Evolutionary conservation across 2,797 vertebrate species (phyloP).

Genomic region (Tiaroga cobitis): DNA sequence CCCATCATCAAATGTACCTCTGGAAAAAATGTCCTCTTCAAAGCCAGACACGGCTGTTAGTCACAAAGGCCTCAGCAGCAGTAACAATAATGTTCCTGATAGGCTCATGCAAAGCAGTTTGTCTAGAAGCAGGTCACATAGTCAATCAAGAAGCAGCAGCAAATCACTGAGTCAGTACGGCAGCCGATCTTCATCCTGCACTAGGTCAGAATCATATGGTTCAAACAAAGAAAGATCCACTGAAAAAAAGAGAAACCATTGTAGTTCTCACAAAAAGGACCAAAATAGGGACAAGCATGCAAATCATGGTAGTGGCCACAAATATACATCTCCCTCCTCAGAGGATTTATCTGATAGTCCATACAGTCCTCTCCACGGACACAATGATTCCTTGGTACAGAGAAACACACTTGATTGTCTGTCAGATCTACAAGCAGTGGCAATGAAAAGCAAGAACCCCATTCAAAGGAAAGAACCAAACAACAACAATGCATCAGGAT

Average conservation of each 20-base stretch:
- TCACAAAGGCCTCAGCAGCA: slow-evolving; percentile 71
- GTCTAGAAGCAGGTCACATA: slow-evolving; percentile 83
- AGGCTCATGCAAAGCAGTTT: slow-evolving; percentile 79
- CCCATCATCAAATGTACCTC: slow-evolving; percentile 62
- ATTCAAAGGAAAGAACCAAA: slow-evolving; percentile 65
- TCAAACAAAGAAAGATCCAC: slow-evolving; percentile 73
- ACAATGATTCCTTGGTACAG: slow-evolving; percentile 59
- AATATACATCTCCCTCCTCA: slow-evolving; percentile 68
- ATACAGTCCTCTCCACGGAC: slow-evolving; percentile 54
- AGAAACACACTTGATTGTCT: slow-evolving; percentile 30
- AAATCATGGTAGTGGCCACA: slow-evolving; percentile 56
- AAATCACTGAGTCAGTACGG: slow-evolving; percentile 72
- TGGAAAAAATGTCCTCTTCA: slow-evolving; percentile 70
- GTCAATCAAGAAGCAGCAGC: slow-evolving; percentile 84
- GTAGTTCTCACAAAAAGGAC: slow-evolving; percentile 75
- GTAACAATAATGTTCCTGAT: slow-evolving; percentile 74
- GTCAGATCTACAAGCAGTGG: neutral
- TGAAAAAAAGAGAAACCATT: slow-evolving; percentile 73
- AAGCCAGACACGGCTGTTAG: slow-evolving; percentile 74
- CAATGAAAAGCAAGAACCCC: slow-evolving; percentile 20
- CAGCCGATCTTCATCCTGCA: slow-evolving; percentile 81
- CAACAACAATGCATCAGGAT: slow-evolving; percentile 72
- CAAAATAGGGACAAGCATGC: slow-evolving; percentile 73
- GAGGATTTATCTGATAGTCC: slow-evolving; percentile 76
- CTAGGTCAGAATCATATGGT: slow-evolving; percentile 82